Evolutionary conservation across 2,797 vertebrate species (phyloP).

Genomic region (Fistularia tabacaria): DNA sequence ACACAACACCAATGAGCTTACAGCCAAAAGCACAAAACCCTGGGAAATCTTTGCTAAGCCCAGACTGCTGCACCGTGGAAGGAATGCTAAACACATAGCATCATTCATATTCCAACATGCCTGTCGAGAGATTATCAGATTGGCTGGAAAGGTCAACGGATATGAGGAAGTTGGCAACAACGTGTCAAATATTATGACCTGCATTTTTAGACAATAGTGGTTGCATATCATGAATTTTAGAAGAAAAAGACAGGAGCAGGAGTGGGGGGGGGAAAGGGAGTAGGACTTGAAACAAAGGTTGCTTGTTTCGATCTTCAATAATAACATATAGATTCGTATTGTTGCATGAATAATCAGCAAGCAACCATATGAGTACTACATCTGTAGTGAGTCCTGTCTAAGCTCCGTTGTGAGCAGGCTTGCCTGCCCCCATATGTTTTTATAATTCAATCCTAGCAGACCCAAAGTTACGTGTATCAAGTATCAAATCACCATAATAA

Average conservation of each 20-base stretch:
- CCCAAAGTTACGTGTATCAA: conserved; percentile 20
- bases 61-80: conserved; percentile 16
- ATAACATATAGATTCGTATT: background rate
- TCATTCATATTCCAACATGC: conserved; percentile 63
- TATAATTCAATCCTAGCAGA: conserved; percentile 26
- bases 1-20: conserved; percentile 7
- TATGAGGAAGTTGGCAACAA: conserved; percentile 59
- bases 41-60: conserved; percentile 44
- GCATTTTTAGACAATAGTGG: conserved; percentile 40
- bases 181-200: conserved; percentile 26
- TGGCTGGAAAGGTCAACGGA: conserved; percentile 46
- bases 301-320: too few species aligned
- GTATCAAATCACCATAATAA: conserved; percentile 35
- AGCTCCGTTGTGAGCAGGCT: conserved; percentile 2
- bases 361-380: conserved; percentile 1
- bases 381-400: conserved; percentile 26
- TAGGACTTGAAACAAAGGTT: too few species aligned
- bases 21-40: conserved; percentile 33
- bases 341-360: background rate
- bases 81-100: conserved; percentile 66
- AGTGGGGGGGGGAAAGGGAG: too few species aligned
- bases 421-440: conserved; percentile 22
- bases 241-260: background rate
- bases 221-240: background rate
- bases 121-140: conserved; percentile 27